Evolutionary conservation across 1,140 invertebrate genomes (phyloP).

Genomic region (Oreohelix idahoensis): DNA sequence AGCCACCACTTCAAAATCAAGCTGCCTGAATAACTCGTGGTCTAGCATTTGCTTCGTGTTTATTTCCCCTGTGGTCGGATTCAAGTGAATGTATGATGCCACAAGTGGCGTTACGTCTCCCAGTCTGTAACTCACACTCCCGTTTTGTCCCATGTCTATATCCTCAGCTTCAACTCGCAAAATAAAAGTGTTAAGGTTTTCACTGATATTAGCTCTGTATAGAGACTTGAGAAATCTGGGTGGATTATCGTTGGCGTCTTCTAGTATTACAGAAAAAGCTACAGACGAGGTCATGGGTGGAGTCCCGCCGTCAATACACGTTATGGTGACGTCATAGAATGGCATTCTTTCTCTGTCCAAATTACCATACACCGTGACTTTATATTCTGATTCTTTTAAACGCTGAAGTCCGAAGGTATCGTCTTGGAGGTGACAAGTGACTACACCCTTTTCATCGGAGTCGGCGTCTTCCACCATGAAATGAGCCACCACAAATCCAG

Average conservation of each 20-base stretch:
- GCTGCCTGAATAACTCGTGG: conserved; percentile 35
- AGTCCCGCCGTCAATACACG: conserved; percentile 36
- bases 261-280: conserved; percentile 54
- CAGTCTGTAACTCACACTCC: conserved; percentile 37
- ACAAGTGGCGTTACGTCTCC: conserved; percentile 32
- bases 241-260: conserved; percentile 61
- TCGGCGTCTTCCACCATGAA: conserved; percentile 60
- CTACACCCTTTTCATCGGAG: conserved; percentile 56
- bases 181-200: conserved; percentile 32
- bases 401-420: conserved; percentile 52
- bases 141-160: conserved; percentile 41
- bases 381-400: conserved; percentile 57
- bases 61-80: conserved; percentile 30
- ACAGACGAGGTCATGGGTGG: conserved; percentile 32
- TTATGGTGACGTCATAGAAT: conserved; percentile 33
- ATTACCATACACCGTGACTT: conserved; percentile 48
- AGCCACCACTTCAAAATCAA: conserved; percentile 42
- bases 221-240: conserved; percentile 53
- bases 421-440: conserved; percentile 52
- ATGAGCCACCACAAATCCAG: conserved; percentile 59
- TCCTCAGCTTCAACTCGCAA: conserved; percentile 31
- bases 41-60: conserved; percentile 34
- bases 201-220: conserved; percentile 42
- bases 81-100: conserved; percentile 32
- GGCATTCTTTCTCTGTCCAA: conserved; percentile 40